phyloP scores from a whole-genome alignment of 2,113 vertebrate species.

The Anser brachyrhynchus region DNA sequence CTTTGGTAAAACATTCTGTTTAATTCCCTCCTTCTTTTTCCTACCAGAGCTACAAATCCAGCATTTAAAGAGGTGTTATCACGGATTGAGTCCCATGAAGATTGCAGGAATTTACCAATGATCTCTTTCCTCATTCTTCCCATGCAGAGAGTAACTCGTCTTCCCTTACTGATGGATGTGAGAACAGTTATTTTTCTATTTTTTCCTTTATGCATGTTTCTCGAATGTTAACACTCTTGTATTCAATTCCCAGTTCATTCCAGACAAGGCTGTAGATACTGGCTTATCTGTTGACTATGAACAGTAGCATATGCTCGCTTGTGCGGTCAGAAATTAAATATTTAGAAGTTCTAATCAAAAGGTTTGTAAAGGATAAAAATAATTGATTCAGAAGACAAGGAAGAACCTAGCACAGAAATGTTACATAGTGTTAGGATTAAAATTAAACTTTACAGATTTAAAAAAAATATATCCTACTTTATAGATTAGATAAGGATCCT shows the following conservation, averaged over 20 bases:
- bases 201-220: neutral
- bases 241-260: rapidly evolving
- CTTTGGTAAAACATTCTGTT: rapidly evolving
- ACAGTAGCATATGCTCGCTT: neutral
- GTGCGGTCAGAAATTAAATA: neutral
- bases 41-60: slow-evolving; percentile 83
- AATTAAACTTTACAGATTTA: neutral
- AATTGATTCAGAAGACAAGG: neutral
- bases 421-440: neutral
- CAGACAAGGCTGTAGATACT: neutral
- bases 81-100: slow-evolving; percentile 88
- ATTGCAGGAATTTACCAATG: slow-evolving; percentile 95
- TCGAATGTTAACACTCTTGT: rapidly evolving
- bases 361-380: neutral
- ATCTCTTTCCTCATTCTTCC: slow-evolving; percentile 98
- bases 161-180: slow-evolving; percentile 96
- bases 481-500: rapidly evolving
- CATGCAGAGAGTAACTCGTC: slow-evolving; percentile 97
- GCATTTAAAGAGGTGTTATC: slow-evolving; percentile 88
- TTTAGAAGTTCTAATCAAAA: neutral
- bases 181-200: slow-evolving; percentile 51
- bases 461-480: rapidly evolving
- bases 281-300: neutral
- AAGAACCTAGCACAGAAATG: neutral
- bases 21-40: neutral